Percentiles rank a stretch among this genome's conserved stretches.
These are phyloP conservation scores for Cuniculus paca DNA, from an alignment of 2,797 vertebrate species.

Conservation along the genomic window DNA sequence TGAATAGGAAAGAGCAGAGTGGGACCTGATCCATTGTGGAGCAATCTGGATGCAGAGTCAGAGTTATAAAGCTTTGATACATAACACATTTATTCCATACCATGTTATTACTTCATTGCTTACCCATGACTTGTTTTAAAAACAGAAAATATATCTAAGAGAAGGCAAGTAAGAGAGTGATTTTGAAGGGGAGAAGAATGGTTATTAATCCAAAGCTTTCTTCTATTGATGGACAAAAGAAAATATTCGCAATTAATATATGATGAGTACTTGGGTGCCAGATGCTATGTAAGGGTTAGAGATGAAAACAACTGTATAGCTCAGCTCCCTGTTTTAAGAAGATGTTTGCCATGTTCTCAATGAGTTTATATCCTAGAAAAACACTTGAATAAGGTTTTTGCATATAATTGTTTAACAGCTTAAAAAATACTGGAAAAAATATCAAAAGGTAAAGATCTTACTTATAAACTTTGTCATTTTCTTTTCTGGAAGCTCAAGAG, in stretches of 20 bases:
- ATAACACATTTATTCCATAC: not conserved
- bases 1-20: not conserved
- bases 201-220: not conserved
- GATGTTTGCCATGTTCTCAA: not conserved
- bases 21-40: not conserved
- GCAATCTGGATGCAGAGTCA: not conserved
- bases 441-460: not conserved
- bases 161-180: not conserved
- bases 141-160: not conserved
- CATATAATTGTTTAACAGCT: not conserved
- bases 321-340: not conserved
- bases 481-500: not conserved
- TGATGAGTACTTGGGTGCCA: not conserved
- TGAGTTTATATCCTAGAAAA: constrained; percentile 12
- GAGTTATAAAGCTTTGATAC: not conserved
- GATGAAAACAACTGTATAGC: not conserved
- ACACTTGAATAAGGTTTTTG: not conserved
- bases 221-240: constrained; percentile 12
- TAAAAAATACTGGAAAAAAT: not conserved
- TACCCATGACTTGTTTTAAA: not conserved
- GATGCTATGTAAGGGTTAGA: not conserved
- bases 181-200: not conserved
- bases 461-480: not conserved
- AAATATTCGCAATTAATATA: constrained; percentile 4
- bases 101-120: not conserved